These are phyloP conservation scores for Pseudomyrmex cubaensis DNA, from an alignment of 1,140 invertebrate genomes.

Conservation along the genomic window DNA sequence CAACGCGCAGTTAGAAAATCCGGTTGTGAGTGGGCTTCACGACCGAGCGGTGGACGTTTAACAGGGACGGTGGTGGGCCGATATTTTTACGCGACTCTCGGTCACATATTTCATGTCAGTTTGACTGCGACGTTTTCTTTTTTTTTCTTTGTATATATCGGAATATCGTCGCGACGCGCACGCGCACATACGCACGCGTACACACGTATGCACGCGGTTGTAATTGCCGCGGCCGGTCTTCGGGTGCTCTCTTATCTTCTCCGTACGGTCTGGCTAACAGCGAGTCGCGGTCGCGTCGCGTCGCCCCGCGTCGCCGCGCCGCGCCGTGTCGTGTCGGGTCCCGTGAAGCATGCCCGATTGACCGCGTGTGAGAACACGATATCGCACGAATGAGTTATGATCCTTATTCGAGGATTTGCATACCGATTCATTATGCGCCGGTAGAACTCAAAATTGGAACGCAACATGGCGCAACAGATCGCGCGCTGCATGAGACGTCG, in stretches of 20 bases:
- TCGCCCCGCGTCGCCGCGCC: conserved; percentile 43
- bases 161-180: conserved; percentile 40
- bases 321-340: conserved; percentile 47
- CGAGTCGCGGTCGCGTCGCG: conserved; percentile 50
- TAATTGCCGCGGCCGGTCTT: conserved; percentile 72
- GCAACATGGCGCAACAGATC: conserved; percentile 73
- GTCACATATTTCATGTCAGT: conserved; percentile 78
- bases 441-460: conserved; percentile 75
- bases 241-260: conserved; percentile 66
- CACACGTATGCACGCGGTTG: conserved; percentile 52
- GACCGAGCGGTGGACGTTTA: conserved; percentile 66
- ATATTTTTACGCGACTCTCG: conserved; percentile 73
- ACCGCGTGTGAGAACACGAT: conserved; percentile 75
- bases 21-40: conserved; percentile 74
- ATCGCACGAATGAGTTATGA: conserved; percentile 80
- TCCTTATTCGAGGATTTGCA: conserved; percentile 74
- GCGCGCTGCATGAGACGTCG: conserved; percentile 51
- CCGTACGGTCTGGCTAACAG: conserved; percentile 20
- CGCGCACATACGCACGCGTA: background rate
- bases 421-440: conserved; percentile 76
- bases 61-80: conserved; percentile 78
- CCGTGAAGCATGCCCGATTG: conserved; percentile 75
- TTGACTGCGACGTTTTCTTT: conserved; percentile 51
- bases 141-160: conserved; percentile 1
- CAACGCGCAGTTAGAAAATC: conserved; percentile 66